Base-by-base conservation (phyloP, 1,140 invertebrate genomes). In the Battus philenor region DNA sequence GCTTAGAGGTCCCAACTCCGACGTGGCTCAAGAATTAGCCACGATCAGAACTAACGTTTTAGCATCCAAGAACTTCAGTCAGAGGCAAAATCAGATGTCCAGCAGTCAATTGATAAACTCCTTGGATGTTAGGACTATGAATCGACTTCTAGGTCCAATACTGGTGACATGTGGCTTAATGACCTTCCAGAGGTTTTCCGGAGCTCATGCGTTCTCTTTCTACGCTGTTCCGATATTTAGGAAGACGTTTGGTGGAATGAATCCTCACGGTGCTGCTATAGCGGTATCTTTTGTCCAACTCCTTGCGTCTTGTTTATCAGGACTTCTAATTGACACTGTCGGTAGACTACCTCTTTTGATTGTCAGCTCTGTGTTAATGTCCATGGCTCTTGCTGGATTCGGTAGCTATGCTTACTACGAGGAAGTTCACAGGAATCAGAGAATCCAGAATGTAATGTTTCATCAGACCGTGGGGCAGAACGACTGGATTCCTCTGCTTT, bases 121-220 rank as follows among this genome's bases (percentile, higher is more conserved):
- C 0, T 58, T 86, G 2, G 82, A 86, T 41, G 77, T 77, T 2
- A 74, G 83, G 45, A 82, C 85, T 4, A 77, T 82, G 48, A 84
- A 86, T 29, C 57, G 87, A 26, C 58, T 88, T 1, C 65, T 86
- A 54, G 90, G 91, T 47, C 93, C 93, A 2, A 91, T 94, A 10
- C 79, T 93, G 36, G 93, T 94, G 33, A 94, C 93, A 0, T 95
- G 93, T 72, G 93, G 93, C 1, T 83, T 95, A 38, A 95, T 96
- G 93, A 92, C 95, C 80, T 95, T 96, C 71, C 93, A 94, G 66
- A 84, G 93, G 39, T 95, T 95, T 67, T 94, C 92, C 18, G 94
- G 94, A 5, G 93, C 93, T 4, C 93, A 94, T 54, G 92, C 94
- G 7, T 95, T 95, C 79, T 93, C 91, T 68, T 94, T 94, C 68